These are phyloP conservation scores for Gopherus evgoodei DNA, from an alignment of 2,113 vertebrate species.

Conservation along the genomic window DNA sequence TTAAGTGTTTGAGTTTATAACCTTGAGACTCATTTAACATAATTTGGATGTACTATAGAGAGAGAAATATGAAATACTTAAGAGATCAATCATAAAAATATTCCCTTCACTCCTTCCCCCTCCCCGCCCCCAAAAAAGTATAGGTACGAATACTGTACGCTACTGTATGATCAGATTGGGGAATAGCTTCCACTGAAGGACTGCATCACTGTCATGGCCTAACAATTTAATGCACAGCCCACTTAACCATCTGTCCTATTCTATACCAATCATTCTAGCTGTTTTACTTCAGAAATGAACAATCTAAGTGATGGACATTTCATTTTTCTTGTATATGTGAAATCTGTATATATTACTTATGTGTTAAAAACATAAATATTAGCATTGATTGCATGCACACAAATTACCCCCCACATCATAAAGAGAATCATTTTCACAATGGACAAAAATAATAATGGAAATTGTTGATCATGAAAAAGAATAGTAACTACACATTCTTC, in stretches of 20 bases:
- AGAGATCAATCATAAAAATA: background rate
- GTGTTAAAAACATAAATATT: constrained; percentile 38
- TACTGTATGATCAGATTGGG: background rate
- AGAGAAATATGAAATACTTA: background rate
- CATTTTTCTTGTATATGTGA: constrained; percentile 37
- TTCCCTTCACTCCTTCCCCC: background rate
- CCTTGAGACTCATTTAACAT: background rate
- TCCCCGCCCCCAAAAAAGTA: background rate
- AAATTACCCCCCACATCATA: constrained; percentile 17
- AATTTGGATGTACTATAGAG: background rate
- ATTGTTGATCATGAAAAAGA: constrained; percentile 44
- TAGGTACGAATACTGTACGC: background rate
- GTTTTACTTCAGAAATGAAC: constrained; percentile 46
- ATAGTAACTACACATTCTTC: constrained; percentile 45
- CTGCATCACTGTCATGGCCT: background rate
- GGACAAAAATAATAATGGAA: constrained; percentile 66
- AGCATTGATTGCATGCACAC: constrained; percentile 35
- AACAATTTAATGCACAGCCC: constrained; percentile 23
- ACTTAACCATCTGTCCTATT: constrained; percentile 62
- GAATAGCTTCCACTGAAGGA: constrained; percentile 35
- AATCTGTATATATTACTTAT: constrained; percentile 39
- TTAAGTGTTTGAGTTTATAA: background rate
- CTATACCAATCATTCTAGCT: background rate
- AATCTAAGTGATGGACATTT: constrained; percentile 1
- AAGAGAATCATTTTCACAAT: constrained; percentile 52